A percentile compares a stretch with the other conserved stretches of the same genome.
phyloP scores from a whole-genome alignment of 2,888 invertebrate genomes.

The Tricholauxania praeusta region DNA sequence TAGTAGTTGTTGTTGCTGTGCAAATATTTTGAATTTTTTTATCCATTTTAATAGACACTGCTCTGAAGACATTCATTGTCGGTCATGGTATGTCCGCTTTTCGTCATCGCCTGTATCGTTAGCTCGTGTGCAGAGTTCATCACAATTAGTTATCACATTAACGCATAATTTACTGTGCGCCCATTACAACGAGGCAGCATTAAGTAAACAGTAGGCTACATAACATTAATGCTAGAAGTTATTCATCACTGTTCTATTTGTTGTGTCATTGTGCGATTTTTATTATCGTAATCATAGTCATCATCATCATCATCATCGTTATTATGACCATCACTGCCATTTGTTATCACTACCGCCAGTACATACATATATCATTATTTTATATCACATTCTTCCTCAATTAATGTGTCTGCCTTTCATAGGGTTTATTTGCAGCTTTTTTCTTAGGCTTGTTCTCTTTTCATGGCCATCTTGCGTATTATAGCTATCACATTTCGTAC shows the following conservation, averaged over 20 bases:
- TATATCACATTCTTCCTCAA: no score
- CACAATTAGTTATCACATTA: slow-evolving; percentile 18
- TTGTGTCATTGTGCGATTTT: neutral
- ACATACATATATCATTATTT: neutral
- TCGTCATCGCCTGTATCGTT: neutral
- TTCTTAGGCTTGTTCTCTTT: no score
- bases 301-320: neutral
- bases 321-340: neutral
- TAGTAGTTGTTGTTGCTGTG: no score
- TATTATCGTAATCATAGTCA: no score
- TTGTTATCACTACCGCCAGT: neutral
- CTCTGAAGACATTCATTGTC: no score
- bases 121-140: slow-evolving; percentile 1
- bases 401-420: no score
- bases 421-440: no score
- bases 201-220: neutral
- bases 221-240: neutral
- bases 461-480: no score
- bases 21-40: no score
- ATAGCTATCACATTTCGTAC: no score
- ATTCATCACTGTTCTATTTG: neutral
- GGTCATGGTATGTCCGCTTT: no score
- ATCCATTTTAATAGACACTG: no score
- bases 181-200: slow-evolving; percentile 2
- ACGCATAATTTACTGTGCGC: slow-evolving; percentile 22